Conservation (phyloP, 1,140 invertebrate species). For the Bilobella aurantiaca region DNA sequence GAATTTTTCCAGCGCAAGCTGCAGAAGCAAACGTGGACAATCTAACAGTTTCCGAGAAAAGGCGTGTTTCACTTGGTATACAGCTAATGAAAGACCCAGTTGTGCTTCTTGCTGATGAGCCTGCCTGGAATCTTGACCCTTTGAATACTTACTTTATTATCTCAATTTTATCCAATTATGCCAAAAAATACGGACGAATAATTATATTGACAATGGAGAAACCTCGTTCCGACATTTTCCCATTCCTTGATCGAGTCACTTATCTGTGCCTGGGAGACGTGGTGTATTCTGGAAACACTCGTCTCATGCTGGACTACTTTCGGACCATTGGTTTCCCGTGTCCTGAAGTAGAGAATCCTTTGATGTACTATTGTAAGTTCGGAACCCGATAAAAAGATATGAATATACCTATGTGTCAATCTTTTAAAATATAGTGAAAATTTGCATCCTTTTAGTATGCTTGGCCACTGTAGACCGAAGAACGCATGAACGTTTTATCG, state of each 20-base stretch:
- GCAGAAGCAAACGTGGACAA: constrained; percentile 11
- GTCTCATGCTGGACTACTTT: constrained; percentile 83
- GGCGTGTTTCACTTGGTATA: constrained; percentile 70
- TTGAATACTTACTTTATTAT: constrained; percentile 83
- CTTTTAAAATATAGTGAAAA: not conserved
- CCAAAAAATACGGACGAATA: constrained; percentile 77
- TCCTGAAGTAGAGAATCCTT: constrained; percentile 78
- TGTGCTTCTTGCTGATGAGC: constrained; percentile 74
- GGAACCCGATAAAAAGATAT: not conserved
- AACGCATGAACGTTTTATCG: constrained; percentile 74
- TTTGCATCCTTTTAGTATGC: constrained; percentile 47
- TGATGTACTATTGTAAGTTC: constrained; percentile 83
- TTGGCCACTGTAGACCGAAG: constrained; percentile 80
- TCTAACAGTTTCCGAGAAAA: constrained; percentile 55
- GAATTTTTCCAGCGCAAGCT: constrained; percentile 7
- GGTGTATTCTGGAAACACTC: constrained; percentile 78
- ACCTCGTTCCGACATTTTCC: constrained; percentile 82
- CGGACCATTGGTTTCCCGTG: constrained; percentile 83
- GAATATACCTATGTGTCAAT: too few relatives aligned
- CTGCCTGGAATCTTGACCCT: constrained; percentile 79
- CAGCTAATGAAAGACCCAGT: constrained; percentile 82
- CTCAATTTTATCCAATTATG: constrained; percentile 82
- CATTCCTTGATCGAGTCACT: constrained; percentile 72
- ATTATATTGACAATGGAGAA: constrained; percentile 85
- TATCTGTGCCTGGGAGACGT: constrained; percentile 80